A percentile compares a stretch with the other conserved stretches of the same genome.
These are phyloP conservation scores for Strigamia maritima DNA, from an alignment of 2,888 invertebrate species.

Conservation along the genomic window DNA sequence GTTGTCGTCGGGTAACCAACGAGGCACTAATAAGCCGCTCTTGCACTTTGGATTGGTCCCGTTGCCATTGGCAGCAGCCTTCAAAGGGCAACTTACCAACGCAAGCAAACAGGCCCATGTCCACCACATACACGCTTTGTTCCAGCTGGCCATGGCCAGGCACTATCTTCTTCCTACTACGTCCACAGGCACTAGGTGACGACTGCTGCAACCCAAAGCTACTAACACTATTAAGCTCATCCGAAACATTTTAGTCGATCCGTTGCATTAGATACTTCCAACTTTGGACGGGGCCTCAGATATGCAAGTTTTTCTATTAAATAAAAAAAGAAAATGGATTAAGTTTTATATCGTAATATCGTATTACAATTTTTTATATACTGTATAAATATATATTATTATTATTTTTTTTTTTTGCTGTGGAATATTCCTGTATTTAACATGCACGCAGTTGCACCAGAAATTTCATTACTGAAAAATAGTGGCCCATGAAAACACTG, in stretches of 20 bases:
- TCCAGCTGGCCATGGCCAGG: background rate
- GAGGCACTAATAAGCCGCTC: constrained; percentile 80
- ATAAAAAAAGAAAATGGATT: background rate
- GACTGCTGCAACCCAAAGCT: background rate
- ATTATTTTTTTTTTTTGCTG: no score
- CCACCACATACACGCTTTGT: background rate
- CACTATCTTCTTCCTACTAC: background rate
- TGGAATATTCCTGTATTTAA: no score
- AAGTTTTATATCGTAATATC: background rate
- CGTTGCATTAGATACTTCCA: background rate
- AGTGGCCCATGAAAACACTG: no score
- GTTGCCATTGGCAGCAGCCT: background rate
- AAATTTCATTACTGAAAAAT: no score
- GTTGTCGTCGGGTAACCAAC: constrained; percentile 81
- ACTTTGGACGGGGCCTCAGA: constrained; percentile 2
- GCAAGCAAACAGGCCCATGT: background rate
- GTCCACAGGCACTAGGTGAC: constrained; percentile 27
- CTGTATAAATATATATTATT: no score
- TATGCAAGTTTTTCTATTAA: background rate
- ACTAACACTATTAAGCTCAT: background rate
- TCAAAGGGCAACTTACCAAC: background rate
- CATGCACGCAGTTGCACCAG: no score
- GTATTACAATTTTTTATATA: no score
- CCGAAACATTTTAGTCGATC: background rate
- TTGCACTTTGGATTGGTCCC: constrained; percentile 59